Conservation (phyloP, 1,140 invertebrate species). For the Drosophila obscura region DNA sequence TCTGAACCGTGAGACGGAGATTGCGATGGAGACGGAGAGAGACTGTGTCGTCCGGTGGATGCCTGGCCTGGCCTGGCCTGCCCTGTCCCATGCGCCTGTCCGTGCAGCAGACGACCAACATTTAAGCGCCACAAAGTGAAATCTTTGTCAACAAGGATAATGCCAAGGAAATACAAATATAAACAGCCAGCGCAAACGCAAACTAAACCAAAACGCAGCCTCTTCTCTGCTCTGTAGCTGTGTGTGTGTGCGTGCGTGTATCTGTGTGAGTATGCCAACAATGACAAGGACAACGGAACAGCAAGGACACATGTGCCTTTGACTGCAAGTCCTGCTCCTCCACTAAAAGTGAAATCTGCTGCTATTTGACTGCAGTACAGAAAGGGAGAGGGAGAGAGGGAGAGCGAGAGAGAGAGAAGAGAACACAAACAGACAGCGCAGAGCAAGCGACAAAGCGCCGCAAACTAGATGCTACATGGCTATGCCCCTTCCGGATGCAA, state of each 20-base stretch:
- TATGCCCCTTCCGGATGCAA: slow-evolving; percentile 31
- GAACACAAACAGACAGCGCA: slow-evolving; percentile 39
- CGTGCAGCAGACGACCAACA: slow-evolving; percentile 72
- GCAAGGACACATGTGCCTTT: slow-evolving; percentile 74
- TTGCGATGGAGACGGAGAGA: too few species aligned
- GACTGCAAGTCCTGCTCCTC: slow-evolving; percentile 65
- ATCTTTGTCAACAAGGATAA: slow-evolving; percentile 82
- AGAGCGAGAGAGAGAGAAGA: slow-evolving; percentile 19
- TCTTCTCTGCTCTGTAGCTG: slow-evolving; percentile 1
- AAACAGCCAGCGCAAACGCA: slow-evolving; percentile 77
- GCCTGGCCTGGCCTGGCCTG: too few species aligned
- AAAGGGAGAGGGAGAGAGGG: slow-evolving; percentile 1
- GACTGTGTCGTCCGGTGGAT: too few species aligned
- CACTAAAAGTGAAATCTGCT: slow-evolving; percentile 76
- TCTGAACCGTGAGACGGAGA: too few species aligned
- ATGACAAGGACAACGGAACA: slow-evolving; percentile 70
- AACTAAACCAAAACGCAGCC: slow-evolving; percentile 70
- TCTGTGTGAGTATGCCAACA: slow-evolving; percentile 35
- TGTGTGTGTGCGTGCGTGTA: slow-evolving; percentile 11
- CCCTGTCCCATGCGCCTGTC: slow-evolving; percentile 39
- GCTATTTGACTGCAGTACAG: slow-evolving; percentile 55
- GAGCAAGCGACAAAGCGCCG: slow-evolving; percentile 47
- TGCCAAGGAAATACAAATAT: slow-evolving; percentile 83
- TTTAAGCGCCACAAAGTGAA: slow-evolving; percentile 82
- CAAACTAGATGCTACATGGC: slow-evolving; percentile 41